Evolutionary conservation across 1,140 invertebrate genomes (phyloP).

Genomic region (Drosophila sp.): DNA sequence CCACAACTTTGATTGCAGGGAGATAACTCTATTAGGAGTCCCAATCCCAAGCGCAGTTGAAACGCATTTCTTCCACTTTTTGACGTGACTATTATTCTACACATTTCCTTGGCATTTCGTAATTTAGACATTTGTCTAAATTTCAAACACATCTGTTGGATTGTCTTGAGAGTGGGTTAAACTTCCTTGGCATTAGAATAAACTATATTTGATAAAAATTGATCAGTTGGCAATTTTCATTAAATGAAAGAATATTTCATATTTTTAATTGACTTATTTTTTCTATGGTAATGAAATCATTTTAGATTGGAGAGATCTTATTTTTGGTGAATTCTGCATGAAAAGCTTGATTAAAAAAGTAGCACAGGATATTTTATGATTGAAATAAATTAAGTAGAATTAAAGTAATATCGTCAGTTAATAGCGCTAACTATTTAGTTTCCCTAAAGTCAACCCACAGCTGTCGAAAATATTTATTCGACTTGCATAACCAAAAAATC

Average conservation of each 20-base stretch:
- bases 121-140: slow-evolving; percentile 73
- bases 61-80: slow-evolving; percentile 24
- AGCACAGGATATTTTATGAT: too few relatives aligned
- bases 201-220: too few relatives aligned
- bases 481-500: slow-evolving; percentile 1
- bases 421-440: not conserved
- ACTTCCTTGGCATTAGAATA: too few relatives aligned
- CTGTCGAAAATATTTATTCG: slow-evolving; percentile 23
- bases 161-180: not conserved
- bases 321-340: too few relatives aligned
- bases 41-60: not conserved
- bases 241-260: too few relatives aligned
- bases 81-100: slow-evolving; percentile 33
- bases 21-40: slow-evolving; percentile 24
- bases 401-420: not conserved
- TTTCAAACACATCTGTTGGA: slow-evolving; percentile 38
- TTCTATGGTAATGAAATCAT: too few relatives aligned
- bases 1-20: slow-evolving; percentile 42
- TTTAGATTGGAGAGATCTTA: too few relatives aligned
- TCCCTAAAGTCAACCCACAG: slow-evolving; percentile 5
- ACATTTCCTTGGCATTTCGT: slow-evolving; percentile 46
- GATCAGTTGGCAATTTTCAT: too few relatives aligned
- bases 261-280: too few relatives aligned
- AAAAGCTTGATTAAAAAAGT: too few relatives aligned
- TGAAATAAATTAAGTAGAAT: too few relatives aligned